Conservation (phyloP, 2,113 vertebrate species). For the Poeciliopsis prolifica region DNA sequence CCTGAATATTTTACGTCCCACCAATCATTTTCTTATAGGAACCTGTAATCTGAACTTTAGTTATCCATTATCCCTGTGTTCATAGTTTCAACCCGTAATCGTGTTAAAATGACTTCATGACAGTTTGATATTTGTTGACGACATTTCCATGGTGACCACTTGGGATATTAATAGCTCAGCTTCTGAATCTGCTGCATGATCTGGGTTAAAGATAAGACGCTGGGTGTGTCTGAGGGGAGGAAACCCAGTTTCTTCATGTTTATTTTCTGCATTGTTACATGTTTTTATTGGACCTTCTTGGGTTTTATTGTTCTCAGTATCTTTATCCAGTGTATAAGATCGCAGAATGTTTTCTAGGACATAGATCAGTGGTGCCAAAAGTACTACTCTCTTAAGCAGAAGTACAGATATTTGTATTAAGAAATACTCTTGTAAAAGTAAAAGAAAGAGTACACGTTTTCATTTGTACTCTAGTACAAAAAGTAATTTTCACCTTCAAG, state of each 20-base stretch:
- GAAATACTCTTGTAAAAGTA: no score
- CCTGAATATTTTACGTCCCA: background rate
- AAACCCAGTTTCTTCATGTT: background rate
- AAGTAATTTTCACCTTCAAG: no score
- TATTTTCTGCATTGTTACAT: background rate
- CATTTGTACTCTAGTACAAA: no score
- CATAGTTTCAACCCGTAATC: background rate
- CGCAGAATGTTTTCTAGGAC: background rate
- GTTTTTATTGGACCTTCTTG: background rate
- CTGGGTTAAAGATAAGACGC: background rate
- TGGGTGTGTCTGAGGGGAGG: constrained; percentile 16
- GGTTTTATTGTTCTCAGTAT: background rate
- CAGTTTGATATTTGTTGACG: background rate
- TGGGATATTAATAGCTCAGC: constrained; percentile 1
- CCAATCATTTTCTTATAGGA: background rate
- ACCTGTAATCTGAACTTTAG: background rate
- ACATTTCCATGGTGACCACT: constrained; percentile 4
- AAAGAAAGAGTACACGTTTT: no score
- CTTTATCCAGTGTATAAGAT: background rate
- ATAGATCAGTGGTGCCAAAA: background rate
- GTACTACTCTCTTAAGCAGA: no score
- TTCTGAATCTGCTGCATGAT: background rate
- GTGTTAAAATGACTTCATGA: background rate
- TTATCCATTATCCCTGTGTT: background rate
- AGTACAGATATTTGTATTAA: no score